A percentile compares a stretch with the other conserved stretches of the same genome.
These are phyloP conservation scores for Lymantria monacha DNA, from an alignment of 2,888 invertebrate genomes.

Conservation along the genomic window DNA sequence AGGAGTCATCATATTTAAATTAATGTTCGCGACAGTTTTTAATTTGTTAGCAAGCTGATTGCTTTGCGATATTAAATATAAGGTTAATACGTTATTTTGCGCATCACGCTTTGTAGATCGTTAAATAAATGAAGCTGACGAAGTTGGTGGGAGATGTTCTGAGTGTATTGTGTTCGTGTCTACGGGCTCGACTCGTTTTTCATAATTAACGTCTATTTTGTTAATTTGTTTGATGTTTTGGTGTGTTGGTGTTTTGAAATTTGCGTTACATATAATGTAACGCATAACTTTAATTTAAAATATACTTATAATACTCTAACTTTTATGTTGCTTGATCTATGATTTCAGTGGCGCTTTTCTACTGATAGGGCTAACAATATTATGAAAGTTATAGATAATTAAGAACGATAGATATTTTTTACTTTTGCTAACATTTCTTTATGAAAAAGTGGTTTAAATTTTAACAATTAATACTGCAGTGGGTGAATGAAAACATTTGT, in stretches of 20 bases:
- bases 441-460: no score
- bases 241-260: not conserved
- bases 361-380: no score
- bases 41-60: conserved; percentile 25
- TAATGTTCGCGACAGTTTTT: conserved; percentile 18
- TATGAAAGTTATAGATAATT: no score
- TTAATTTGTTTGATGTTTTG: conserved; percentile 9
- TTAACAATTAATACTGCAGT: no score
- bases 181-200: conserved; percentile 21
- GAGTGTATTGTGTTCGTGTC: conserved; percentile 3
- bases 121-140: conserved; percentile 20
- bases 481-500: no score
- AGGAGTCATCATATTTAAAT: conserved; percentile 13
- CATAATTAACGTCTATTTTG: conserved; percentile 16
- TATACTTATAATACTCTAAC: not conserved
- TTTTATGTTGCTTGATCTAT: not conserved
- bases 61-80: conserved; percentile 14
- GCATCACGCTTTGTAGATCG: conserved; percentile 14
- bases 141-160: conserved; percentile 14
- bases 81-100: conserved; percentile 8
- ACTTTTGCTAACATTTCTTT: no score
- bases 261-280: not conserved
- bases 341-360: no score
- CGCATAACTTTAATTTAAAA: not conserved
- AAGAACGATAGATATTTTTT: no score